Conservation (phyloP, 2,113 vertebrate genomes). For the Oncorhynchus mykiss region DNA sequence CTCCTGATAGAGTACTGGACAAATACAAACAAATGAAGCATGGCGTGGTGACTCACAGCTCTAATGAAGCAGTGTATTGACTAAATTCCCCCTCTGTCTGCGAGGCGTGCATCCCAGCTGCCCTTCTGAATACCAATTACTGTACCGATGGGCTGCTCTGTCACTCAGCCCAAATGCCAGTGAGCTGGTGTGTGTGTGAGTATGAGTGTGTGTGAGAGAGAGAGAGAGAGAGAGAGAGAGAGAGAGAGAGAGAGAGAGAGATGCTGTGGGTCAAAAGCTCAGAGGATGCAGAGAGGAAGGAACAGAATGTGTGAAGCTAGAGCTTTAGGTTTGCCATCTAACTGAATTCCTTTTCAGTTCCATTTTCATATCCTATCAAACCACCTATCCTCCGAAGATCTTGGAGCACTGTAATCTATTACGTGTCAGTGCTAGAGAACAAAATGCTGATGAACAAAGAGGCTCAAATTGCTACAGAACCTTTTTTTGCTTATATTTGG, state of each 20-base stretch:
- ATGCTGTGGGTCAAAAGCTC: no score
- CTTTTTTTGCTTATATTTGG: not conserved
- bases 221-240: no score
- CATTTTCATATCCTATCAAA: not conserved
- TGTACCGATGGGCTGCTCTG: not conserved
- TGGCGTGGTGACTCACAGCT: slow-evolving; percentile 6
- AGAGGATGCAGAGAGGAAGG: no score
- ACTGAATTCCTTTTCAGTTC: no score
- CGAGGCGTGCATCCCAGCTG: slow-evolving; percentile 5
- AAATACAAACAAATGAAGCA: slow-evolving; percentile 18
- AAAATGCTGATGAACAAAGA: not conserved
- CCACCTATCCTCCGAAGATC: not conserved
- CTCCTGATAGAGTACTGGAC: slow-evolving; percentile 11
- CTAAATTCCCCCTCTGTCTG: slow-evolving; percentile 14
- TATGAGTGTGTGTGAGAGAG: no score
- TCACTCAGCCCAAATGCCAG: slow-evolving; percentile 12
- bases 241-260: no score
- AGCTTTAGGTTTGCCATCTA: no score
- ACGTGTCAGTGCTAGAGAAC: not conserved
- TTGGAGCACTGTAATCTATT: not conserved
- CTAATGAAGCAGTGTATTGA: slow-evolving; percentile 13
- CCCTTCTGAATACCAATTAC: slow-evolving; percentile 5
- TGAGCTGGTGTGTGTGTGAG: not conserved
- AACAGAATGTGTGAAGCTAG: no score
- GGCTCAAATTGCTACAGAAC: not conserved